Conservation (phyloP, 2,113 vertebrate species). For the Pagrus major region DNA sequence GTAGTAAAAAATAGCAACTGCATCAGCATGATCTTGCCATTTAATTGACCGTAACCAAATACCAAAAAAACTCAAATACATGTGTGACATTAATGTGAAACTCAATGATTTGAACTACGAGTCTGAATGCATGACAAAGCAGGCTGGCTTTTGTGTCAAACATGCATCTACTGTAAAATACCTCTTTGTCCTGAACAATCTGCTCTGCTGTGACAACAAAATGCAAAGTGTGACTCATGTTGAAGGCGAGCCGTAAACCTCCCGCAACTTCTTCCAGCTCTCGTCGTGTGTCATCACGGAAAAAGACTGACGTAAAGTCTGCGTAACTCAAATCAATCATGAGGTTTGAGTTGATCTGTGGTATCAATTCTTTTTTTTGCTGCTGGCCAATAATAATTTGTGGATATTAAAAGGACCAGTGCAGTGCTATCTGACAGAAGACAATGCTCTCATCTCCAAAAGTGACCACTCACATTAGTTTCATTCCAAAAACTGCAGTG, state of each 20-base stretch:
- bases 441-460: constrained; percentile 44
- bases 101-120: constrained; percentile 15
- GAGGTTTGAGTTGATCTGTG: constrained; percentile 19
- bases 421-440: constrained; percentile 13
- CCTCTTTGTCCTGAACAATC: constrained; percentile 1
- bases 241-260: constrained; percentile 8
- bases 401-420: constrained; percentile 9
- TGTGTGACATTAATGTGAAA: neutral
- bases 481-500: constrained; percentile 40
- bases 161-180: constrained; percentile 20
- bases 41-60: neutral
- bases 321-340: neutral
- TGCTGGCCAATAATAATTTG: neutral
- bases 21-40: neutral
- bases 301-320: neutral
- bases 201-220: constrained; percentile 20
- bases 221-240: constrained; percentile 36
- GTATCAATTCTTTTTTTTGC: neutral
- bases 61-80: neutral
- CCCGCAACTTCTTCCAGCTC: constrained; percentile 14
- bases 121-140: constrained; percentile 9
- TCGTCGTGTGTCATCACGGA: constrained; percentile 11
- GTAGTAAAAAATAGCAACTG: neutral
- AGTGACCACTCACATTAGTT: constrained; percentile 59
- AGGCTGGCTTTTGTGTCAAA: constrained; percentile 6